Evolutionary conservation across 1,140 invertebrate genomes (phyloP).

Genomic region (Bombus superbus): DNA sequence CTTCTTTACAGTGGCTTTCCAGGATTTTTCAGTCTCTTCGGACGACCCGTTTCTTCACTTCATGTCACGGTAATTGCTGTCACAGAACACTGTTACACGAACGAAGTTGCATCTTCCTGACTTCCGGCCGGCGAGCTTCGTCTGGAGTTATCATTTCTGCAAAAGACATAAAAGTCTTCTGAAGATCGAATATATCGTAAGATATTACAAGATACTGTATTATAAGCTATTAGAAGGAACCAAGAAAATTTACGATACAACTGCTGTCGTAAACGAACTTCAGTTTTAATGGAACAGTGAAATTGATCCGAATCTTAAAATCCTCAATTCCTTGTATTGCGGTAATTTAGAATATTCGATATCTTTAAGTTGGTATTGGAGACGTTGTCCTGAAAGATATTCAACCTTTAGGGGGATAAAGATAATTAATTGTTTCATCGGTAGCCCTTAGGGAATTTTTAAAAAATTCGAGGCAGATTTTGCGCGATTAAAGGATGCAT

Average conservation of each 20-base stretch:
- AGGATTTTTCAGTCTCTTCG: slow-evolving; percentile 38
- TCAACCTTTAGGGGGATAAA: neutral
- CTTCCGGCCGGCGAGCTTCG: slow-evolving; percentile 33
- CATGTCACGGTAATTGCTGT: slow-evolving; percentile 59
- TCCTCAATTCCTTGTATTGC: neutral
- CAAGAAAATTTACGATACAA: neutral
- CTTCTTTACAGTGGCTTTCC: slow-evolving; percentile 34
- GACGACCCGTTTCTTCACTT: slow-evolving; percentile 49
- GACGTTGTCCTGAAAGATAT: neutral
- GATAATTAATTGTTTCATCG: neutral
- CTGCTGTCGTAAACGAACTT: neutral
- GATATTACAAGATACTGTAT: no score
- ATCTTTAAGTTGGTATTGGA: neutral
- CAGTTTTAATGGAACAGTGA: neutral
- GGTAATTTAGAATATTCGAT: neutral
- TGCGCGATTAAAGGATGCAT: neutral
- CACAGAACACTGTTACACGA: slow-evolving; percentile 57
- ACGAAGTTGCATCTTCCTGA: slow-evolving; percentile 48
- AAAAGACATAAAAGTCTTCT: slow-evolving; percentile 32
- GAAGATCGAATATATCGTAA: neutral
- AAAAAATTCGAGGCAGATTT: neutral
- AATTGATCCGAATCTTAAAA: neutral
- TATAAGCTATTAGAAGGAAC: neutral
- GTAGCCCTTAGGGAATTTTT: neutral
- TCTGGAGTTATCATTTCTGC: slow-evolving; percentile 56